Percentiles rank a stretch among this genome's conserved stretches.
phyloP scores from a whole-genome alignment of 1,140 invertebrate species.

The Drosophila eugracilis region DNA sequence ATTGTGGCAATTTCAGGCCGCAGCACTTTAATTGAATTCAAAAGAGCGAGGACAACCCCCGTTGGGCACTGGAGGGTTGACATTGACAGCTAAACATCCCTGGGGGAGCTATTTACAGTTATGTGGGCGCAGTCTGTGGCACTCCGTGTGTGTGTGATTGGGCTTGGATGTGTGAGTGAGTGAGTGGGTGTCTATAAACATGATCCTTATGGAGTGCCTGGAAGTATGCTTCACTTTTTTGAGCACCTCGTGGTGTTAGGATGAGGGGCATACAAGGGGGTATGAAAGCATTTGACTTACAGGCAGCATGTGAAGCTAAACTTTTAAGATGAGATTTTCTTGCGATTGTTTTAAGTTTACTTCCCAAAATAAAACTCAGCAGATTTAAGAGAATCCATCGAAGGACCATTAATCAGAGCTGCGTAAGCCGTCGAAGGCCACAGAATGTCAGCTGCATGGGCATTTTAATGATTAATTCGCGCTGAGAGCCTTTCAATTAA shows the following conservation, averaged over 20 bases:
- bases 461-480: conserved; percentile 78
- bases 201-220: conserved; percentile 75
- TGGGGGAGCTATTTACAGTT: conserved; percentile 82
- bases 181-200: conserved; percentile 72
- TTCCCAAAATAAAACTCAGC: conserved; percentile 42
- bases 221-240: conserved; percentile 62
- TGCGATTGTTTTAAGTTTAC: conserved; percentile 62
- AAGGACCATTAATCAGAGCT: conserved; percentile 67
- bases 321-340: conserved; percentile 14
- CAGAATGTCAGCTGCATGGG: conserved; percentile 68
- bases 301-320: conserved; percentile 48
- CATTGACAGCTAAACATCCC: conserved; percentile 83
- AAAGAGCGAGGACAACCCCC: conserved; percentile 62
- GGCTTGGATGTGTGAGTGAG: conserved; percentile 6
- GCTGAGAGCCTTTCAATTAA: conserved; percentile 69
- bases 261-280: conserved; percentile 2
- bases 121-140: conserved; percentile 30
- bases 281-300: conserved; percentile 17
- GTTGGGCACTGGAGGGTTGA: conserved; percentile 54
- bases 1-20: conserved; percentile 82
- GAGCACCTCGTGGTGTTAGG: background rate
- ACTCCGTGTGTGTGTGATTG: background rate
- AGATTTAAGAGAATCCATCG: conserved; percentile 55
- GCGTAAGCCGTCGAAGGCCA: conserved; percentile 49
- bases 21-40: conserved; percentile 83